phyloP scores from a whole-genome alignment of 2,797 vertebrate genomes.

The Helicolenus hilgendorfi region DNA sequence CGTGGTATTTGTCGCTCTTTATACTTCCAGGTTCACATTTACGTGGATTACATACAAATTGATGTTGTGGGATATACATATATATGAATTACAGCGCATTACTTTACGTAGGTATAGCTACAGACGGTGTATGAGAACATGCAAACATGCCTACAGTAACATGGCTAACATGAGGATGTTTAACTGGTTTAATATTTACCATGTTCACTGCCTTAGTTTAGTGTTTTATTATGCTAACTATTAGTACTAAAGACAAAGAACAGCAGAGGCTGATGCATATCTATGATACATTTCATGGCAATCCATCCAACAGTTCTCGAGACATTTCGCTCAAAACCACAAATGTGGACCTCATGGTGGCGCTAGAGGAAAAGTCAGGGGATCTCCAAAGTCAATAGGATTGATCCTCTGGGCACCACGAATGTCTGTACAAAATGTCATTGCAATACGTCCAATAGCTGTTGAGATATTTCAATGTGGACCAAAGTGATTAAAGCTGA shows the following conservation, averaged over 20 bases:
- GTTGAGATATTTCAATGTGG: neutral
- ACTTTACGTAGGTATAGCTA: too few relatives aligned
- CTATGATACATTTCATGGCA: neutral
- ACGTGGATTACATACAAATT: too few relatives aligned
- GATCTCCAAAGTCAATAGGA: neutral
- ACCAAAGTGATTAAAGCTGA: neutral
- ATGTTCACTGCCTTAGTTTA: neutral
- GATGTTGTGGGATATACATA: too few relatives aligned
- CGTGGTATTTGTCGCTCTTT: too few relatives aligned
- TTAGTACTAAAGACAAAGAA: neutral
- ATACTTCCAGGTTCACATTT: too few relatives aligned
- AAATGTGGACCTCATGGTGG: neutral
- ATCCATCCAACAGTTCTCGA: neutral
- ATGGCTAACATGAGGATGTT: neutral
- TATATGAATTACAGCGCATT: too few relatives aligned
- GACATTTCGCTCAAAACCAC: neutral
- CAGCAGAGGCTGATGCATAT: neutral
- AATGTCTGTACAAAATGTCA: neutral
- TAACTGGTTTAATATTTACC: neutral
- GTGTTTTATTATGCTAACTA: neutral
- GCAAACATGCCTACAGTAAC: neutral
- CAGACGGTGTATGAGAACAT: too few relatives aligned
- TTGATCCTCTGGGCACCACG: neutral
- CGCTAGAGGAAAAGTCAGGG: neutral
- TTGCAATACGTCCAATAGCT: neutral